Base-by-base conservation (phyloP, 2,888 invertebrate species). In the Melanchra persicariae region DNA sequence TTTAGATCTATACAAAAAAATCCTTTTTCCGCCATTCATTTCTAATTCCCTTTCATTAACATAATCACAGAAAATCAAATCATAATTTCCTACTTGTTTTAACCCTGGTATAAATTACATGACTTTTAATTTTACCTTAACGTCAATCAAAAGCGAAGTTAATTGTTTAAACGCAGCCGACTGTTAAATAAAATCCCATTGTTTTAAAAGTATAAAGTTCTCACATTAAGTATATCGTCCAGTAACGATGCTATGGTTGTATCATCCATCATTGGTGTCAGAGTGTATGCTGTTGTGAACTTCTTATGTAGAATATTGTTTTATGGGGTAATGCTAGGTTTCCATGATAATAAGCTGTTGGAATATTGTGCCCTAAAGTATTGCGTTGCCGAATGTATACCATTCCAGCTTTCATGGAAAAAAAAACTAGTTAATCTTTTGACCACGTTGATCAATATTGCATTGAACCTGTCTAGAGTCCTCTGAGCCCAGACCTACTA, bases 51-150 rank as follows among this genome's bases (percentile, higher is more conserved):
- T 54, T 62, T 37, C 17, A 47, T 62, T 74, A 58, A n/a, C 17
- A 45, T 54, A 24, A 55, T 34, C 37, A 61, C n/a, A 67, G 17
- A 34, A 59, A 79, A 51, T 64, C 9, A 66, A 67, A 34, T 47
- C 59, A 51, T 61, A 54, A 69, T 52, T 66, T 65, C 37, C 40
- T 54, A 47, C 19, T 57, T 15, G 6, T 37, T 30, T 49, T 49
- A 43, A 43, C 61, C 57, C 37, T 61, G 24, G 67, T 37, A 54
- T 79, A 51, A n/a, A 82, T 78, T 70, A 68, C 2, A 43, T 64
- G 70, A 65, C 82, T 79, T 78, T 78, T 82, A 66, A 78, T 82
- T 71, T 82, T 71, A 71, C 78, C 55, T 51, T 34, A 37, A 78
- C 79, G 73, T 79, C 79, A 78, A 71, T 79, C 72, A 79, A 62